Percentiles rank a stretch among this genome's conserved stretches.
phyloP scores from a whole-genome alignment of 1,140 invertebrate genomes.

The Thalassaphorura encarpata region DNA sequence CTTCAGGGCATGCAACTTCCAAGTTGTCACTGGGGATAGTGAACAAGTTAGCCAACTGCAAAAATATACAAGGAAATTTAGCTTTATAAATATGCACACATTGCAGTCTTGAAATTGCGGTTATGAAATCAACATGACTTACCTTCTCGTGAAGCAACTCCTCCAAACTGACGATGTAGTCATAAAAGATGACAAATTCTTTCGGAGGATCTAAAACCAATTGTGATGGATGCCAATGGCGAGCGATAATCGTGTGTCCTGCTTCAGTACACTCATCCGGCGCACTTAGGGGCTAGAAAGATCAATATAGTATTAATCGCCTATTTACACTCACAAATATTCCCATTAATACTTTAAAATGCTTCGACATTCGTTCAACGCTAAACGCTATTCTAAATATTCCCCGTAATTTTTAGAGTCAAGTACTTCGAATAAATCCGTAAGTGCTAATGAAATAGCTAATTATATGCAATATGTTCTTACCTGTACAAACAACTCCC shows the following conservation, averaged over 20 bases:
- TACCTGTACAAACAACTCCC: too few species aligned
- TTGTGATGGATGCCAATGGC: slow-evolving; percentile 1
- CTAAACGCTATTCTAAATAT: background rate
- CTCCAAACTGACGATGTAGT: background rate
- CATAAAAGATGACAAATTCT: background rate
- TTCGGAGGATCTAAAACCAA: background rate
- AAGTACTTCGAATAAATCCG: too few species aligned
- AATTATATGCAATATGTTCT: too few species aligned
- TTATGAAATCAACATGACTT: background rate
- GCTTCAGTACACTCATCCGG: background rate
- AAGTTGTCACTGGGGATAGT: background rate
- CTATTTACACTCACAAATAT: too few species aligned
- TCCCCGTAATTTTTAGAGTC: too few species aligned
- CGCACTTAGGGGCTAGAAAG: background rate
- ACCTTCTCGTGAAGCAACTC: background rate
- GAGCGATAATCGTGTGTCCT: background rate
- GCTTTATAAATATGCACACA: too few species aligned
- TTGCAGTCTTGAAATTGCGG: background rate
- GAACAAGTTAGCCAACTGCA: background rate
- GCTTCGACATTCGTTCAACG: background rate
- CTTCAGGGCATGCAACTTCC: background rate
- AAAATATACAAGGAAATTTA: background rate
- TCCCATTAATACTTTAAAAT: too few species aligned
- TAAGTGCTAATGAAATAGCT: too few species aligned
- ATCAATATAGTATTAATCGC: background rate